These are phyloP conservation scores for Oryzias javanicus DNA, from an alignment of 2,113 vertebrate species.

Conservation along the genomic window DNA sequence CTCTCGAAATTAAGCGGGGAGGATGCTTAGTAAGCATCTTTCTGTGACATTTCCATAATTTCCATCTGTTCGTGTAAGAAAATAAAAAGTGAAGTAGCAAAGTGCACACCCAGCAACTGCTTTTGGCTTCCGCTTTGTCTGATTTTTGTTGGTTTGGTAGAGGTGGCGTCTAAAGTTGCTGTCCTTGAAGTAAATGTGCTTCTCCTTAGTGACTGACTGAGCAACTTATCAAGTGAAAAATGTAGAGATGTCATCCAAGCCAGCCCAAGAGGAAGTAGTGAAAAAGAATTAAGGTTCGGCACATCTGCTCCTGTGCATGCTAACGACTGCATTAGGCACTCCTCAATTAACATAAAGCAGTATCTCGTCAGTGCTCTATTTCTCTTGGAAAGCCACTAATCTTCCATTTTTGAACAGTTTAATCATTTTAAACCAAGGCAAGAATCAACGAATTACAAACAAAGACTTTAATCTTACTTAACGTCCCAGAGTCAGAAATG, in stretches of 20 bases:
- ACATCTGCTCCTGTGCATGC: constrained; percentile 59
- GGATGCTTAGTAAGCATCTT: not conserved
- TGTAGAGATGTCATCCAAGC: constrained; percentile 60
- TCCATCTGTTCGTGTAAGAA: constrained; percentile 7
- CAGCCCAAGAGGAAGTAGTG: constrained; percentile 65
- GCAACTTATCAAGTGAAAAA: constrained; percentile 58
- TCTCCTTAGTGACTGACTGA: constrained; percentile 46
- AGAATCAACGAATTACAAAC: constrained; percentile 62
- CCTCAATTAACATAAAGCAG: constrained; percentile 69
- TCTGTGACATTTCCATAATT: not conserved
- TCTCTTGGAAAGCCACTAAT: constrained; percentile 56
- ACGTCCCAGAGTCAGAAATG: constrained; percentile 33
- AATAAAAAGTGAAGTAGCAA: constrained; percentile 6
- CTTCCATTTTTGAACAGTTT: constrained; percentile 54
- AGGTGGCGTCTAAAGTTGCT: constrained; percentile 44
- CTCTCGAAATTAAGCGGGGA: not conserved
- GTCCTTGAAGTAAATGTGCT: constrained; percentile 52
- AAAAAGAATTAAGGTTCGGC: constrained; percentile 64
- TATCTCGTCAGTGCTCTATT: constrained; percentile 59
- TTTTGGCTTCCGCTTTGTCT: constrained; percentile 36
- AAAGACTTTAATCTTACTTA: constrained; percentile 62
- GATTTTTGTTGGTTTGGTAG: constrained; percentile 39
- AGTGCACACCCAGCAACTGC: constrained; percentile 4
- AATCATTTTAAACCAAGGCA: constrained; percentile 51
- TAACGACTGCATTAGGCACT: constrained; percentile 70